These are phyloP conservation scores for Epizoanthus rinbou DNA, from an alignment of 92 coral and sea anemone genomes.

Conservation along the genomic window DNA sequence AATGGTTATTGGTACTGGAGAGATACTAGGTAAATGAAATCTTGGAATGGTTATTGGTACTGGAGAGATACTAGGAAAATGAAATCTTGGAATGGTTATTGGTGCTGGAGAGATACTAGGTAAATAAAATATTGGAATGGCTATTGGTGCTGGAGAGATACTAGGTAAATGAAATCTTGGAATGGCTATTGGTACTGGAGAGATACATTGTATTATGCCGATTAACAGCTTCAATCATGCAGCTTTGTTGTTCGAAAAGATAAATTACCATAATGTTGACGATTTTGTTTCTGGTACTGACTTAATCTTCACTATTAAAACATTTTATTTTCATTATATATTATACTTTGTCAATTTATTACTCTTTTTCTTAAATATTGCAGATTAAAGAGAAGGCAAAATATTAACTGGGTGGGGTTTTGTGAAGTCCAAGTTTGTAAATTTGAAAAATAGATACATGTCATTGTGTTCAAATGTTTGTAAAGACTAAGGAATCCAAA, in stretches of 20 bases:
- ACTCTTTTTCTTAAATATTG: too few relatives aligned
- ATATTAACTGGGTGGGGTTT: too few relatives aligned
- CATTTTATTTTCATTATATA: not conserved
- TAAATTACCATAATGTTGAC: not conserved
- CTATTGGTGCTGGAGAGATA: slow-evolving; percentile 93
- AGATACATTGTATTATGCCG: slow-evolving; percentile 40
- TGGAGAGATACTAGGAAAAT: slow-evolving; percentile 80
- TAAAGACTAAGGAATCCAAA: too few relatives aligned
- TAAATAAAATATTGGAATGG: slow-evolving; percentile 69
- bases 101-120: slow-evolving; percentile 93
- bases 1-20: slow-evolving; percentile 91
- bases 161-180: slow-evolving; percentile 73
- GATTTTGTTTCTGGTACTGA: slow-evolving; percentile 10
- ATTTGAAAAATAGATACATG: too few relatives aligned
- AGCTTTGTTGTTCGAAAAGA: not conserved
- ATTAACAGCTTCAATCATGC: not conserved
- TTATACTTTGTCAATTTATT: not conserved
- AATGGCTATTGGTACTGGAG: slow-evolving; percentile 90
- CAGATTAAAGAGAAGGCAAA: too few relatives aligned
- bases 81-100: slow-evolving; percentile 74
- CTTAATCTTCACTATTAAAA: not conserved
- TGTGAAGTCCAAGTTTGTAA: too few relatives aligned
- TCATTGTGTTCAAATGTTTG: too few relatives aligned
- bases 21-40: slow-evolving; percentile 79
- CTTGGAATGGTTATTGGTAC: slow-evolving; percentile 85